Evolutionary conservation across 2,113 vertebrate species (phyloP).

Genomic region (Aramus guarauna): DNA sequence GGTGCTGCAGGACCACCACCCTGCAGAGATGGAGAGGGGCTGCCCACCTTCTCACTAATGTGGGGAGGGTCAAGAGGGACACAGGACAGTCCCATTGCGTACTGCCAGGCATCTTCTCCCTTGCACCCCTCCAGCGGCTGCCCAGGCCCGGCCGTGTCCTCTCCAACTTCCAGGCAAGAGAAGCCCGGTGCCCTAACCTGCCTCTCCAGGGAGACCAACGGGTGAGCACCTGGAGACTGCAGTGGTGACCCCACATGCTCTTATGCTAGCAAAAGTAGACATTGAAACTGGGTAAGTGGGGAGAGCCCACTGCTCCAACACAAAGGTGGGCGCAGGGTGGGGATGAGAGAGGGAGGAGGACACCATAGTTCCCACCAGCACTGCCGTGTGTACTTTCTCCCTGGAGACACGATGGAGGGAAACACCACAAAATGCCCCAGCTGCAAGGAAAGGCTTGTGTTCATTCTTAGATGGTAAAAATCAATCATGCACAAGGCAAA

Average conservation of each 20-base stretch:
- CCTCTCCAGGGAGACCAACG: not conserved
- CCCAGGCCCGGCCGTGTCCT: not conserved
- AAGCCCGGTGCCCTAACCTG: not conserved
- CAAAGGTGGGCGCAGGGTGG: not conserved
- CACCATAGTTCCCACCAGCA: not conserved
- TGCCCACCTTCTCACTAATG: not conserved
- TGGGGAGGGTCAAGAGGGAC: not conserved
- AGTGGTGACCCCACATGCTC: fast-evolving
- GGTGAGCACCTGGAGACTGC: not conserved
- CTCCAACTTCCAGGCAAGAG: not conserved
- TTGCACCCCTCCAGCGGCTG: not conserved
- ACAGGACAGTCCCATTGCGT: fast-evolving
- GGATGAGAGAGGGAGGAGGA: not conserved
- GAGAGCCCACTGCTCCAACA: not conserved
- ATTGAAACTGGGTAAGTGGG: not conserved
- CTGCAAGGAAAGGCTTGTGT: not conserved
- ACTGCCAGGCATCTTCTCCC: not conserved
- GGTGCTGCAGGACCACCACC: not conserved
- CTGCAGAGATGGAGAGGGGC: not conserved
- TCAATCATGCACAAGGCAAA: conserved; percentile 1
- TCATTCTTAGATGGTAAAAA: not conserved
- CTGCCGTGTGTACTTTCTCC: fast-evolving
- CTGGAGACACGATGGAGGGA: fast-evolving
- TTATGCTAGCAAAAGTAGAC: not conserved
- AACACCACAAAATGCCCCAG: not conserved